Evolutionary conservation across 2,888 invertebrate species (phyloP), one percentile per base, ranked within the genome.

Genomic region (Coleophora deauratella): DNA sequence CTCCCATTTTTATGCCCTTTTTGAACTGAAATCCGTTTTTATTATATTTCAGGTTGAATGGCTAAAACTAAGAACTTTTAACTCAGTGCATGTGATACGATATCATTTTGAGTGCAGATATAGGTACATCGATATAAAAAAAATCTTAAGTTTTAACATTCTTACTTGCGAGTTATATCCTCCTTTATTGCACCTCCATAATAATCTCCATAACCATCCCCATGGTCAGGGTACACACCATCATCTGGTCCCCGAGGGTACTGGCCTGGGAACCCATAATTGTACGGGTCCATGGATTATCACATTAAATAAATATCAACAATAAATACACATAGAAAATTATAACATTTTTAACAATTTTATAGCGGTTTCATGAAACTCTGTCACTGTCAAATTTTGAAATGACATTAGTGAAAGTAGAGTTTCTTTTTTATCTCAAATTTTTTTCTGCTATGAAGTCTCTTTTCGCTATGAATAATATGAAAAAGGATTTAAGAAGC

Each of bases 201-300:
- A 51, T 77, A 81, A 32, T 80, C 82, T 27, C 71, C 72, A 42
- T 71, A 73, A 0, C 81, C 78, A 43, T 84, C 82, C 1, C 84
- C 84, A 51, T 73, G 80, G 40, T 76, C 82, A 3, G 71, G 72
- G 44, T 67, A 80, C 11, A 63, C 70, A 32, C 58, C 61, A 7
- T 14, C 11, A 1, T 66, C 67, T 2, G 59, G 55, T 4, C 63
- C 55, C 37, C 52, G 56, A 1, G 72, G 59, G 38, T 66, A 78
- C 11, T 65, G 52, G 1, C 62, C 45, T 1, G 66, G 54, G 46
- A 78, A 82, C 4, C 65, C 57, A 44, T 72, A 80, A 14, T 57
- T 66, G 60, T 78, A 80, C 32, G 64, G 65, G 43, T 75, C 81
- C 82, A 82, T 82, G 35, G 41, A 56, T 42, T 41, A 50, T 49